phyloP scores from a whole-genome alignment of 1,140 invertebrate genomes.

The Atta cephalotes region DNA sequence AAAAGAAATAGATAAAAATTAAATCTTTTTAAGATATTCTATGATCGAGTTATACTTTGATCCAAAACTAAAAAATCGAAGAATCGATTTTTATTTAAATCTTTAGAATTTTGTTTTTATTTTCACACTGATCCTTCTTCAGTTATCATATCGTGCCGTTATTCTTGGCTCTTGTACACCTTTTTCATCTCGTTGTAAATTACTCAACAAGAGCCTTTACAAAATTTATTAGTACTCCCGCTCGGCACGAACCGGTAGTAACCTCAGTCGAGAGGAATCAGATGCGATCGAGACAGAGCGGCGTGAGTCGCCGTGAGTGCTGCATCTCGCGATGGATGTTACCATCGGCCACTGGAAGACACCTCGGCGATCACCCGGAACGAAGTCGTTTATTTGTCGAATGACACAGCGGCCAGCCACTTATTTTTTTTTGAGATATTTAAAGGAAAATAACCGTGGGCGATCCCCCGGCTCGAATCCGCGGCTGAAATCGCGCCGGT shows the following conservation, averaged over 20 bases:
- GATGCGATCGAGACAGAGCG: constrained; percentile 71
- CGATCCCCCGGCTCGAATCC: constrained; percentile 26
- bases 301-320: constrained; percentile 71
- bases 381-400: constrained; percentile 79
- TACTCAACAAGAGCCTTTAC: constrained; percentile 45
- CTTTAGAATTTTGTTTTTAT: constrained; percentile 2
- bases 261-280: constrained; percentile 68
- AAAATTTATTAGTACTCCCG: constrained; percentile 56
- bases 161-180: constrained; percentile 10
- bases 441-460: constrained; percentile 60
- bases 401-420: constrained; percentile 60
- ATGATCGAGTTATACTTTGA: not conserved
- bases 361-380: constrained; percentile 79
- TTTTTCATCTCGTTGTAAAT: constrained; percentile 37
- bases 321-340: constrained; percentile 75
- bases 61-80: not conserved
- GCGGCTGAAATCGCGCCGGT: not conserved
- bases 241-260: constrained; percentile 63
- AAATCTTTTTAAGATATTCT: too few relatives aligned
- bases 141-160: constrained; percentile 31
- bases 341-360: constrained; percentile 76
- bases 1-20: too few relatives aligned
- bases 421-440: constrained; percentile 35
- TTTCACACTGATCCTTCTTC: not conserved
- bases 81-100: not conserved